These are phyloP conservation scores for Scylla paramamosain DNA, from an alignment of 1,140 invertebrate species.

Conservation along the genomic window DNA sequence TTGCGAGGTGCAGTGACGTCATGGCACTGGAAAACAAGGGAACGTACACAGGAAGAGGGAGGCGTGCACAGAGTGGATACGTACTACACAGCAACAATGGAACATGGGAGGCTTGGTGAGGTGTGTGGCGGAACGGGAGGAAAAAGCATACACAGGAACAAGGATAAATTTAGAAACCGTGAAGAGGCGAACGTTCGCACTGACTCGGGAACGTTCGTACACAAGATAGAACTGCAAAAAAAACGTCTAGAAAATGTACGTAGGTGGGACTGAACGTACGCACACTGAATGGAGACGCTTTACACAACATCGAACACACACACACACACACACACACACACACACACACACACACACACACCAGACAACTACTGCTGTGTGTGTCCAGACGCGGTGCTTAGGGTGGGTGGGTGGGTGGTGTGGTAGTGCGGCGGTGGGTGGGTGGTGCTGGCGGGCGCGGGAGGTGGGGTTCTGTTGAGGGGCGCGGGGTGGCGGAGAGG, in stretches of 20 bases:
- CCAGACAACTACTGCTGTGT: conserved; percentile 18
- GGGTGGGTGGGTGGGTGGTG: neutral
- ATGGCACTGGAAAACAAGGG: neutral
- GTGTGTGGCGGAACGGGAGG: too few relatives aligned
- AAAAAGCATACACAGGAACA: too few relatives aligned
- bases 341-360: neutral
- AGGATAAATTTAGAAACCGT: too few relatives aligned
- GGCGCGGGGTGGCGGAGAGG: neutral
- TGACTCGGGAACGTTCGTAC: too few relatives aligned
- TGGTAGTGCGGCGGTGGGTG: neutral
- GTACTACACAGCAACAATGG: too few relatives aligned
- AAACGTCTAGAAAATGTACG: too few relatives aligned
- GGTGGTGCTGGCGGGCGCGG: neutral
- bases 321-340: neutral
- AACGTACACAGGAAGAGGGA: neutral
- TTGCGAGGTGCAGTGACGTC: neutral
- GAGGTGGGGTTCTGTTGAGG: neutral
- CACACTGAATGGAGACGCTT: too few relatives aligned
- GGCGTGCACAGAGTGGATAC: too few relatives aligned
- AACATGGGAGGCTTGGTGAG: too few relatives aligned
- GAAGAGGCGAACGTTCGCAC: too few relatives aligned
- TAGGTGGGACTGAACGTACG: too few relatives aligned
- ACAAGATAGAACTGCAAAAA: too few relatives aligned
- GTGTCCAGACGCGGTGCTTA: neutral
- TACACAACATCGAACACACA: neutral